A percentile compares a stretch with the other conserved stretches of the same genome.
These are phyloP conservation scores for Psilanteris sp. DNA, from an alignment of 1,140 invertebrate genomes.

Conservation along the genomic window DNA sequence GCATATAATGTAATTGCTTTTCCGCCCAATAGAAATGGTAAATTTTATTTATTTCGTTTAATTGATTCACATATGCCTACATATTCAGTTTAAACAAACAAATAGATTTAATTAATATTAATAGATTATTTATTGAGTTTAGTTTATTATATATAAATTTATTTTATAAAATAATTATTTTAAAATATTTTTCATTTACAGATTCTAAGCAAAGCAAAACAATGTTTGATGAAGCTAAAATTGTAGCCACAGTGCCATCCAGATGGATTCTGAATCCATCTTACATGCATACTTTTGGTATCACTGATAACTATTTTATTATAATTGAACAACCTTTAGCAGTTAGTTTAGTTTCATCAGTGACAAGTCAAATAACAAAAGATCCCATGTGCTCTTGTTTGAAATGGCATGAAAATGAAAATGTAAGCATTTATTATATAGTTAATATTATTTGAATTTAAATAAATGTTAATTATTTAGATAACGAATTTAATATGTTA, in stretches of 20 bases:
- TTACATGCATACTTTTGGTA: slow-evolving; percentile 94
- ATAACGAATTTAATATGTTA: no score
- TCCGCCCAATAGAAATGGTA: slow-evolving; percentile 79
- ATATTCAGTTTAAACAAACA: no score
- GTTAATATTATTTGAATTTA: no score
- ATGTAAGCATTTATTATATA: slow-evolving; percentile 80
- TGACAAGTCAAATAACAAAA: slow-evolving; percentile 82
- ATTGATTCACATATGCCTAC: no score
- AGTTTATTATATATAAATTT: no score
- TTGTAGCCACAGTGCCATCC: slow-evolving; percentile 85
- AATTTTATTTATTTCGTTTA: slow-evolving; percentile 31
- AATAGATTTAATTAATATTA: no score
- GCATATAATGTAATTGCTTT: slow-evolving; percentile 87
- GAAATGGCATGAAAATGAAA: slow-evolving; percentile 86
- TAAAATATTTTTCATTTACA: neutral
- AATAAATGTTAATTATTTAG: no score
- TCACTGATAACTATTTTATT: slow-evolving; percentile 91
- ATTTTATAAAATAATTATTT: no score
- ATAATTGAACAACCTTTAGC: slow-evolving; percentile 91
- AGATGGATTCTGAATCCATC: slow-evolving; percentile 88
- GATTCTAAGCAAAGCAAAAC: slow-evolving; percentile 70
- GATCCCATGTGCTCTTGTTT: slow-evolving; percentile 83
- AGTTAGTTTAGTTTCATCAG: slow-evolving; percentile 83
- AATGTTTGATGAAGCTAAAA: slow-evolving; percentile 86
- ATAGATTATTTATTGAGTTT: no score